Evolutionary conservation across 2,797 vertebrate species (phyloP).

Genomic region (Lophius americanus): DNA sequence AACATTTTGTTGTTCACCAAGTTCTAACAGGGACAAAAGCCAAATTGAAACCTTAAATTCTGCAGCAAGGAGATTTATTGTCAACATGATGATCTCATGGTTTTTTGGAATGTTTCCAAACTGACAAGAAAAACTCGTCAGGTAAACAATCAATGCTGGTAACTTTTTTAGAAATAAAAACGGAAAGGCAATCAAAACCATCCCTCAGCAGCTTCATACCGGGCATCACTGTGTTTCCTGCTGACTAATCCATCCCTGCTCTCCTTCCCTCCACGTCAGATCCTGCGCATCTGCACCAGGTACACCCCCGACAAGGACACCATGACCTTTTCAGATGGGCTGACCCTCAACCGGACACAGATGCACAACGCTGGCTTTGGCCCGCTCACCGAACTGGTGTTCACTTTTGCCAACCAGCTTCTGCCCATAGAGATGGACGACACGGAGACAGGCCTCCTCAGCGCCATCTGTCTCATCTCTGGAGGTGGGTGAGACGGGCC

Average conservation of each 20-base stretch:
- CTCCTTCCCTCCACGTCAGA: constrained; percentile 68
- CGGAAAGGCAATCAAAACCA: no score
- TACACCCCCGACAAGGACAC: constrained; percentile 94
- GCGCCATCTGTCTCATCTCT: constrained; percentile 93
- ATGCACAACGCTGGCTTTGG: constrained; percentile 96
- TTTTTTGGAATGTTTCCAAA: no score
- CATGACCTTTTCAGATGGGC: constrained; percentile 93
- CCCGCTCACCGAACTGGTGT: constrained; percentile 91
- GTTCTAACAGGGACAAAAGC: no score
- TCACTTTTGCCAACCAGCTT: constrained; percentile 90
- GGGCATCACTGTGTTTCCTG: neutral
- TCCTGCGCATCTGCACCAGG: constrained; percentile 91
- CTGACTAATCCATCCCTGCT: constrained; percentile 10
- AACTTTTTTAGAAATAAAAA: no score
- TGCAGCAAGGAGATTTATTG: no score
- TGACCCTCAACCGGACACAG: constrained; percentile 92
- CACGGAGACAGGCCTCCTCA: constrained; percentile 91
- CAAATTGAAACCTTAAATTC: no score
- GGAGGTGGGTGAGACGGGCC: constrained; percentile 80
- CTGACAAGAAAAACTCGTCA: no score
- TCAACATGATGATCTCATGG: no score
- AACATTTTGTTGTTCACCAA: no score
- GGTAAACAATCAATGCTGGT: no score
- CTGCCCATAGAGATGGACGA: constrained; percentile 95
- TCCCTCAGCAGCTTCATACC: no score